These are phyloP conservation scores for Ochropleura leucogaster DNA, from an alignment of 2,888 invertebrate genomes.

Conservation along the genomic window DNA sequence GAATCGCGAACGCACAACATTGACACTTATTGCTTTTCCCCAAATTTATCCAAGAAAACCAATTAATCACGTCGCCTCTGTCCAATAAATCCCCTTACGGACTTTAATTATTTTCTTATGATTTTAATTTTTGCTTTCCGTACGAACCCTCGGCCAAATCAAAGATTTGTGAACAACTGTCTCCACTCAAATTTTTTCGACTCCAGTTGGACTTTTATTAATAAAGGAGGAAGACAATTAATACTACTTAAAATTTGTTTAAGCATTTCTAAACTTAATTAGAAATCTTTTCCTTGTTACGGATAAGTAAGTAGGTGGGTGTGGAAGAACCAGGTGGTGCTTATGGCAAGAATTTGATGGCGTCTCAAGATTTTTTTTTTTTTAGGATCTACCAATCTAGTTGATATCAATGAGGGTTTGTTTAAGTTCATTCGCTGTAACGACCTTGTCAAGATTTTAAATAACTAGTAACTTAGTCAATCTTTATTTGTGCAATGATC, in stretches of 20 bases:
- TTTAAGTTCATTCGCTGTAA: background rate
- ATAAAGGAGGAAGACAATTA: conserved; percentile 89
- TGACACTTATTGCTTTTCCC: conserved; percentile 89
- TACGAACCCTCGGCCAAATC: conserved; percentile 70
- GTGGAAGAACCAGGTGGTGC: conserved; percentile 23
- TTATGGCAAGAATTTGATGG: background rate
- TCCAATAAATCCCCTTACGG: conserved; percentile 90
- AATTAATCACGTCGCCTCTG: conserved; percentile 89
- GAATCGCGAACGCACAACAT: conserved; percentile 84
- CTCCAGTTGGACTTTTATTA: conserved; percentile 86
- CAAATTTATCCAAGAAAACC: conserved; percentile 84
- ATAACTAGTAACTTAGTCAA: background rate
- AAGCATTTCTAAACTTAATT: conserved; percentile 86
- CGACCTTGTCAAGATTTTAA: background rate
- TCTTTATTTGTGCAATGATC: background rate
- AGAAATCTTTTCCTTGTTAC: conserved; percentile 73
- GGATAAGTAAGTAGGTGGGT: conserved; percentile 48
- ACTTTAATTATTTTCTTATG: conserved; percentile 91
- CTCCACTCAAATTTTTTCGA: conserved; percentile 83
- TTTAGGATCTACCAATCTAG: background rate
- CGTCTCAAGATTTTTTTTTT: background rate
- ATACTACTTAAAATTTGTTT: conserved; percentile 91
- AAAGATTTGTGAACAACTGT: conserved; percentile 78
- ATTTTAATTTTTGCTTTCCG: conserved; percentile 87
- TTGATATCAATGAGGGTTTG: background rate